Conservation (phyloP, 2,888 invertebrate species). For the Dione juno region DNA sequence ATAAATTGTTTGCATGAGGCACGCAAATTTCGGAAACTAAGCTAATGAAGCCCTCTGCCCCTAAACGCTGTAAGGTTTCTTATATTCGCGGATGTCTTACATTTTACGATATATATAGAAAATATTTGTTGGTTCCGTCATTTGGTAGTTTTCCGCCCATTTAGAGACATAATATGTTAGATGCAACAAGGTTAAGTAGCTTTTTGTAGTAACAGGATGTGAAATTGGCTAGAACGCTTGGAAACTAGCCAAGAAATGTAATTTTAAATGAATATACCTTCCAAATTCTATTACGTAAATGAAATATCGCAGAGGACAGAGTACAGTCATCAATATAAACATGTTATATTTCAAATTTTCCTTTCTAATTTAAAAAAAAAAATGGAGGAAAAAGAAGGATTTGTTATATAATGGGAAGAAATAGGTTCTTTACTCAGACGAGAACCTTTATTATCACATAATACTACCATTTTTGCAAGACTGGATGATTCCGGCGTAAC, state of each 20-base stretch:
- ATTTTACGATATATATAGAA: not conserved
- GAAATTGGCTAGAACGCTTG: not conserved
- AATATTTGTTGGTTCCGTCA: not conserved
- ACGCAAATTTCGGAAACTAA: conserved; percentile 5
- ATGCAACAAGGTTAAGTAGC: too few relatives aligned
- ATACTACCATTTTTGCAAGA: conserved; percentile 23
- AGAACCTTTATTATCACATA: conserved; percentile 3
- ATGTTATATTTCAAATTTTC: too few relatives aligned
- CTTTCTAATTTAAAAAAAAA: too few relatives aligned
- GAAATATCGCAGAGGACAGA: too few relatives aligned
- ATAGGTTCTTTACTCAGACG: not conserved
- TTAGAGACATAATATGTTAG: too few relatives aligned
- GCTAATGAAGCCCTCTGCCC: not conserved
- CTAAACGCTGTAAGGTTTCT: not conserved
- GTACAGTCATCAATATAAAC: too few relatives aligned
- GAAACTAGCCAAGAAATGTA: not conserved
- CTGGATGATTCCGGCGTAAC: conserved; percentile 25
- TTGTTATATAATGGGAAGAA: not conserved
- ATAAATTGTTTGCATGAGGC: not conserved
- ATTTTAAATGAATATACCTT: not conserved
- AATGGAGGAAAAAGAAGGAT: too few relatives aligned
- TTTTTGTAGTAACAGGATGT: not conserved
- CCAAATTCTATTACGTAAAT: not conserved
- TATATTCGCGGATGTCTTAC: not conserved
- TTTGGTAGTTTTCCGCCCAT: not conserved